Evolutionary conservation across 2,888 invertebrate species (phyloP).

Genomic region (Apotomis turbidana): DNA sequence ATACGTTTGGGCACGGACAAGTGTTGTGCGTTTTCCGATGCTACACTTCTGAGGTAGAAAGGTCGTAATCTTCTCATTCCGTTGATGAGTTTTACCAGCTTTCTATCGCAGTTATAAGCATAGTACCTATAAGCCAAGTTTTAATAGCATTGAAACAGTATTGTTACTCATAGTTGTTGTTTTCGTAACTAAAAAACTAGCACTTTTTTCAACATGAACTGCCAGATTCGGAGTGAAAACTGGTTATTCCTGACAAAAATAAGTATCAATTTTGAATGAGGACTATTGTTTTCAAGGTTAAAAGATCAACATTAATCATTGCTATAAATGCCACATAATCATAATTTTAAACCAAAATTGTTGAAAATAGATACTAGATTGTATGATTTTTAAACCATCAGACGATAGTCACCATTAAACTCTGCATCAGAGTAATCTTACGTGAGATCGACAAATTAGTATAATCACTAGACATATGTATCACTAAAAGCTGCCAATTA

Average conservation of each 20-base stretch:
- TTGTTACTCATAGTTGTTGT: conserved; percentile 2
- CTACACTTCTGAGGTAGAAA: background rate
- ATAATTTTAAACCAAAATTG: background rate
- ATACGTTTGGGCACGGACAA: background rate
- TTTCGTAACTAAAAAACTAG: background rate
- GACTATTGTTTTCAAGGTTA: background rate
- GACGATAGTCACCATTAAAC: conserved; percentile 4
- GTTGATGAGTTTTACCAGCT: no score
- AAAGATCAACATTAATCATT: no score
- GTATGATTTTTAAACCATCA: background rate
- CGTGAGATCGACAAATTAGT: conserved; percentile 37
- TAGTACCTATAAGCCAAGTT: no score
- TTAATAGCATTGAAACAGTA: background rate
- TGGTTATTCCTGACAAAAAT: background rate
- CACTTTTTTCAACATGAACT: background rate
- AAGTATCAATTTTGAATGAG: conserved; percentile 6
- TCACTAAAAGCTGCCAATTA: conserved; percentile 35
- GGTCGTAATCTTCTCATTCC: background rate
- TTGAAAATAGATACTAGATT: background rate
- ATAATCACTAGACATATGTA: conserved; percentile 29
- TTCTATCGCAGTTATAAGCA: no score
- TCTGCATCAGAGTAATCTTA: conserved; percentile 28
- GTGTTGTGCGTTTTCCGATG: conserved; percentile 12
- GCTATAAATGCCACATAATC: no score
- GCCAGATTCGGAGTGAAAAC: background rate